These are phyloP conservation scores for Nematostella vectensis DNA, from an alignment of 92 coral and sea anemone species.

Conservation along the genomic window DNA sequence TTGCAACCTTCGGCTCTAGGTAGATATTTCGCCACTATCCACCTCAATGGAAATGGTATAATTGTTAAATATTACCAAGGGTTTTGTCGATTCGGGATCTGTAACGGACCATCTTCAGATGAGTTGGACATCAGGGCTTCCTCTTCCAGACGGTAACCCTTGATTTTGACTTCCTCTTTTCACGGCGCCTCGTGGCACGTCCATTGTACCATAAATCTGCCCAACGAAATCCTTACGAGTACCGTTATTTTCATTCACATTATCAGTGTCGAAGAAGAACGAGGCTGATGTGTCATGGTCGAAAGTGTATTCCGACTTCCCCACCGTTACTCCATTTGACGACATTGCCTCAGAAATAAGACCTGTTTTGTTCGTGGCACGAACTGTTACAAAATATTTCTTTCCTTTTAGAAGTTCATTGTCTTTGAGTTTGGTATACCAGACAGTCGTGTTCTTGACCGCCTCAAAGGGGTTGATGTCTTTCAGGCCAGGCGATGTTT, in stretches of 20 bases:
- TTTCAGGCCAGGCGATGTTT: slow-evolving; percentile 29
- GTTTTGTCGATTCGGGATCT: neutral
- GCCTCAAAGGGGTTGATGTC: slow-evolving; percentile 59
- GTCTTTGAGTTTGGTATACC: slow-evolving; percentile 38
- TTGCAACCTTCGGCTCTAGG: no score
- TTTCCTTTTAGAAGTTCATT: slow-evolving; percentile 30
- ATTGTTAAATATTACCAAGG: slow-evolving; percentile 1
- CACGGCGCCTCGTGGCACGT: slow-evolving; percentile 92
- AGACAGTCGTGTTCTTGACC: slow-evolving; percentile 42
- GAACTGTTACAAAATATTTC: slow-evolving; percentile 52
- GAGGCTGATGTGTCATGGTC: slow-evolving; percentile 73
- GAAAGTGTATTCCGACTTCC: slow-evolving; percentile 54
- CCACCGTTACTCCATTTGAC: slow-evolving; percentile 56
- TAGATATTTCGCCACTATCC: no score
- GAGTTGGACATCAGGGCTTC: no score
- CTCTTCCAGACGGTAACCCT: no score
- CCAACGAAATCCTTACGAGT: slow-evolving; percentile 90
- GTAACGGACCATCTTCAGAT: neutral
- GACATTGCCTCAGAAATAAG: slow-evolving; percentile 36
- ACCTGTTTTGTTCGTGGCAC: slow-evolving; percentile 63
- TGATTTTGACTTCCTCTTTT: slow-evolving; percentile 18
- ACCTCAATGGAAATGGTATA: no score
- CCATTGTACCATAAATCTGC: slow-evolving; percentile 86
- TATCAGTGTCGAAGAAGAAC: slow-evolving; percentile 96
- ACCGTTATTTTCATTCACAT: slow-evolving; percentile 60